Evolutionary conservation across 2,113 vertebrate genomes (phyloP).

Genomic region (Mesembrinibis cayennensis): DNA sequence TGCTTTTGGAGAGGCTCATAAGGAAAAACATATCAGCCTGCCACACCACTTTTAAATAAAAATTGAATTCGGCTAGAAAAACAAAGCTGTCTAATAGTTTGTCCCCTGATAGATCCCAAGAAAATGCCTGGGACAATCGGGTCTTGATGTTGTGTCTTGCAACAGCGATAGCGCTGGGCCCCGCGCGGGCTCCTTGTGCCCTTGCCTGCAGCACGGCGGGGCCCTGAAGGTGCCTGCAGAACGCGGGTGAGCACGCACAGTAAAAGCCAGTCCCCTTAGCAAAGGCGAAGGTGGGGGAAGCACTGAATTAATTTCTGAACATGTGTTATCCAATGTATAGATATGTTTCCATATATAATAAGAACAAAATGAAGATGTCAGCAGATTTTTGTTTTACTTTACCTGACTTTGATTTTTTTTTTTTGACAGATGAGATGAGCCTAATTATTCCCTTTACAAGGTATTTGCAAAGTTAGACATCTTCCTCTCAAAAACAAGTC

Average conservation of each 20-base stretch:
- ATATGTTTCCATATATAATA: neutral
- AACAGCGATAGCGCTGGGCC: neutral
- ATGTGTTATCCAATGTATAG: neutral
- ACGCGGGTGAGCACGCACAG: accelerated
- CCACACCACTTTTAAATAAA: neutral
- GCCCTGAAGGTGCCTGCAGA: neutral
- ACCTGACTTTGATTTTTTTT: neutral
- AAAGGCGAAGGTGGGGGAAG: neutral
- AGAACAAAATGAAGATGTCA: neutral
- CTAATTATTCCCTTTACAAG: neutral
- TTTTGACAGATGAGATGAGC: neutral
- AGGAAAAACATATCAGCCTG: neutral
- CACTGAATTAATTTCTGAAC: neutral
- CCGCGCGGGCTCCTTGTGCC: accelerated
- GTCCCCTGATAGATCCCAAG: neutral
- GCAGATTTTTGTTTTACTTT: neutral
- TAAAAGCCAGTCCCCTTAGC: neutral
- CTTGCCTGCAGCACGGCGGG: neutral
- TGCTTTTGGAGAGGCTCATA: neutral
- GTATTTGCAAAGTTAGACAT: neutral
- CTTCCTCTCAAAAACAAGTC: neutral
- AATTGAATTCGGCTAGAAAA: neutral
- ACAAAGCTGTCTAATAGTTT: neutral
- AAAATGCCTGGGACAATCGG: neutral
- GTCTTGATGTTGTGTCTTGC: too few species aligned